Evolutionary conservation across 2,113 vertebrate genomes (phyloP).

Genomic region (Pica pica): DNA sequence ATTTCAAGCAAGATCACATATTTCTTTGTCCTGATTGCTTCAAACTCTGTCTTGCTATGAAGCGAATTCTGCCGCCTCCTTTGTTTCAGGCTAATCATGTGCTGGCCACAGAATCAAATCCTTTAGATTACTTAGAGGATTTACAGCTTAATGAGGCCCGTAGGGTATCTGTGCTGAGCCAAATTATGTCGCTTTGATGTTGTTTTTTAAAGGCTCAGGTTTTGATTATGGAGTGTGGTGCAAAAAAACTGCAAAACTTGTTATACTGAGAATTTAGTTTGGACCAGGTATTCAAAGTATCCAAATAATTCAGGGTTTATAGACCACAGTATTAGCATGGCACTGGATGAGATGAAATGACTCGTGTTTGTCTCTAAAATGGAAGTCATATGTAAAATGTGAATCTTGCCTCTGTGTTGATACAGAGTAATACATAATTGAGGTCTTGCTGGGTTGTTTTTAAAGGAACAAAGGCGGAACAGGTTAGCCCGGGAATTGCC

Average conservation of each 20-base stretch:
- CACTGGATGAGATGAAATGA: not conserved
- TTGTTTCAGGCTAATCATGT: not conserved
- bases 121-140: not conserved
- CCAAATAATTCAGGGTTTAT: not conserved
- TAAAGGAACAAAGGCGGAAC: conserved; percentile 93
- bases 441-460: conserved; percentile 38
- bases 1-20: not conserved
- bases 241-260: not conserved
- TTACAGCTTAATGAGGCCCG: not conserved
- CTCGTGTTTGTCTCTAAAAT: not conserved
- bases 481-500: conserved; percentile 88
- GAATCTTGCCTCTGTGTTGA: not conserved
- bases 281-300: not conserved
- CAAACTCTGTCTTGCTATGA: not conserved
- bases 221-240: not conserved
- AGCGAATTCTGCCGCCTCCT: not conserved
- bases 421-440: not conserved
- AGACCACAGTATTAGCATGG: not conserved
- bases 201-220: not conserved
- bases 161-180: not conserved
- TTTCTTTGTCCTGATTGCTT: not conserved
- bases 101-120: not conserved
- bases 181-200: not conserved
- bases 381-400: not conserved
- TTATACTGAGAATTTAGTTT: not conserved